phyloP scores from a whole-genome alignment of 2,888 invertebrate species.

The Panorpa germanica region DNA sequence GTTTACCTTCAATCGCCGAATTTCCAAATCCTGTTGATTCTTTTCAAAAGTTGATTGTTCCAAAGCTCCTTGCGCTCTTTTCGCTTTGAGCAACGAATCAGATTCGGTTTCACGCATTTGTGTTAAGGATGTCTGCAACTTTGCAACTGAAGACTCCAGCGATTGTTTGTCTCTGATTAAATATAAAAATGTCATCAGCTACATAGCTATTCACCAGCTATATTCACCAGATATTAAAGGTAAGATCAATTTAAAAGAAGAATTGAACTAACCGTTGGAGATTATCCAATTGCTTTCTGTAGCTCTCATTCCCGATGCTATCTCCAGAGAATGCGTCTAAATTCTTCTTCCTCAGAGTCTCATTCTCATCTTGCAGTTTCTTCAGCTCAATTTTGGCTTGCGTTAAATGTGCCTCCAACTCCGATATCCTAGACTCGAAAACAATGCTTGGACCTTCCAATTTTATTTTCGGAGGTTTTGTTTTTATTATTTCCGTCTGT shows the following conservation, averaged over 20 bases:
- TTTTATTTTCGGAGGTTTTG: too few relatives aligned
- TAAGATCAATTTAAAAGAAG: conserved; percentile 1
- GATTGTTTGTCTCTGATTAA: conserved; percentile 41
- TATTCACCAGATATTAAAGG: too few relatives aligned
- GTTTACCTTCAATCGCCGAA: conserved; percentile 40
- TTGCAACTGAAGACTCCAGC: conserved; percentile 46
- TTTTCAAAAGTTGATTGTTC: conserved; percentile 63
- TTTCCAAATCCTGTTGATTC: conserved; percentile 53
- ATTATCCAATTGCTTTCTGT: conserved; percentile 48
- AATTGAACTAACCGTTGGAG: conserved; percentile 39
- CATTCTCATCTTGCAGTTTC: conserved; percentile 48
- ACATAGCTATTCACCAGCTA: too few relatives aligned
- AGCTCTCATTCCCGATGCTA: conserved; percentile 36
- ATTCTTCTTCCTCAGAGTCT: conserved; percentile 26
- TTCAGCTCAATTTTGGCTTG: conserved; percentile 59
- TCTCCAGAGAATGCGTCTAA: conserved; percentile 24
- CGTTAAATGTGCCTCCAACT: conserved; percentile 64
- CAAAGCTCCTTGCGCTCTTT: conserved; percentile 46
- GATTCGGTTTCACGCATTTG: conserved; percentile 40
- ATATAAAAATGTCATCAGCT: too few relatives aligned
- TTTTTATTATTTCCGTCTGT: too few relatives aligned
- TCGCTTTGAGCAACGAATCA: conserved; percentile 40
- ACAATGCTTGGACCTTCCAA: conserved; percentile 63
- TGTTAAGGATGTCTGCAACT: conserved; percentile 43
- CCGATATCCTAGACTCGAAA: conserved; percentile 68